These are phyloP conservation scores for Pontoporia blainvillei DNA, from an alignment of 2,113 vertebrate species.

Conservation along the genomic window DNA sequence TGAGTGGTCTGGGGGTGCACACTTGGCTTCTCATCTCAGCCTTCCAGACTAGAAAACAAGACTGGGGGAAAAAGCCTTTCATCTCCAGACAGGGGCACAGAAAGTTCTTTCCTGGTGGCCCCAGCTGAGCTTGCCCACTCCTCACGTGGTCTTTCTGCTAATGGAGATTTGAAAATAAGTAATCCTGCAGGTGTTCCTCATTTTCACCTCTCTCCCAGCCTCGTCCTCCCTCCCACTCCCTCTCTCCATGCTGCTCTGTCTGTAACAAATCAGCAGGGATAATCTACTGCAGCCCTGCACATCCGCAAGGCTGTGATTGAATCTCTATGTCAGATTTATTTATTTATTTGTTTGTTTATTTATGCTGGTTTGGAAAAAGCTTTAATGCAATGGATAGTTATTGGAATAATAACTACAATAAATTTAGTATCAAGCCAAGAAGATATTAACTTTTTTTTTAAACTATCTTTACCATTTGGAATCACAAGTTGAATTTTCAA, in stretches of 20 bases:
- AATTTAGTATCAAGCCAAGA: background rate
- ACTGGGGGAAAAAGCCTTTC: background rate
- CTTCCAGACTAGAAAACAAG: background rate
- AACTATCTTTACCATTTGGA: background rate
- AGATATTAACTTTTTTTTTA: background rate
- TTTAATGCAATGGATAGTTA: constrained; percentile 13
- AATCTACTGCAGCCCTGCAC: background rate
- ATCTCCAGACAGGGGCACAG: background rate
- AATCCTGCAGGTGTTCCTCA: background rate
- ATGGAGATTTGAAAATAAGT: constrained; percentile 26
- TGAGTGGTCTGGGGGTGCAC: background rate
- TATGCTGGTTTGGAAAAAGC: background rate
- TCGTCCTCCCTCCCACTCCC: rapidly evolving
- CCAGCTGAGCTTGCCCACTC: background rate
- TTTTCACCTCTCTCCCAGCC: background rate
- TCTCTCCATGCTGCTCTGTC: background rate
- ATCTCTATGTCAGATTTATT: constrained; percentile 33
- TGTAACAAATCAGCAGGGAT: background rate
- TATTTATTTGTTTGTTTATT: background rate
- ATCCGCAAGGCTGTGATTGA: background rate
- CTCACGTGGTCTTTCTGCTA: background rate
- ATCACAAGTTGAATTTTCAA: constrained; percentile 15
- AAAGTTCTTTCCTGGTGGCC: background rate
- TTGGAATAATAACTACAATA: background rate
- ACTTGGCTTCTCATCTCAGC: background rate